Base-by-base conservation (phyloP, 2,888 invertebrate species). In the Plutella xylostella region DNA sequence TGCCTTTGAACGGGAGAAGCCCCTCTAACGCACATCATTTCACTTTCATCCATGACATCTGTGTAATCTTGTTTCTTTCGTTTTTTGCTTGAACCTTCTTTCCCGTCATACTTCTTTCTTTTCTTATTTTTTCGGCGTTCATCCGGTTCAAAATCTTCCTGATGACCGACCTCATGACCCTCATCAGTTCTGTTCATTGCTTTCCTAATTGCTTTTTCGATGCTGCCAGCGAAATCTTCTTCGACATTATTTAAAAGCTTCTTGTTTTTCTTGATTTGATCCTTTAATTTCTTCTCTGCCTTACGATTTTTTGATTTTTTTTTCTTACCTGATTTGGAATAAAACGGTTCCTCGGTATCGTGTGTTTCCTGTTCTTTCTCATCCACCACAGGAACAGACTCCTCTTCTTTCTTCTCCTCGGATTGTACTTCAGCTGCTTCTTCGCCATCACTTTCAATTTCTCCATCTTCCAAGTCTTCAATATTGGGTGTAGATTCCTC, bases 401-500 rank as follows among this genome's bases (percentile, higher is more conserved):
- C 58, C 55, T 64, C 52, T n/a, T n/a, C n/a, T 51, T 53, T 54
- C 50, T 63, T 65, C 12, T 57, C 63, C 51, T 71, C 66, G 50
- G 55, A 57, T 47, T 58, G 55, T 56, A 52, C 45, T 53, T 72
- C 73, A 5, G 54, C 50, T 35, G 57, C 57, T 52, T 80, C 79
- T 57, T 86, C 86, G 25, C 83, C 85, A 51, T 87, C 87, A 48
- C 87, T 85, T 56, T 93, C 93, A 55, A 94, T 93, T 73, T 94
- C 94, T 40, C 94, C 94, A 65, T 94, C 94, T 76, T 95, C 94
- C 53, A 94, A 85, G 67, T 94, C 93, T 62, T 90, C 80, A 17
- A 71, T 52, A 42, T 65, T 70, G 12, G 62, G 51, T 46, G 58
- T 57, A 19, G 65, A 50, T 25, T 78, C n/a, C n/a, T n/a, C 79